phyloP scores from a whole-genome alignment of 2,888 invertebrate species.

The Agrochola macilenta region DNA sequence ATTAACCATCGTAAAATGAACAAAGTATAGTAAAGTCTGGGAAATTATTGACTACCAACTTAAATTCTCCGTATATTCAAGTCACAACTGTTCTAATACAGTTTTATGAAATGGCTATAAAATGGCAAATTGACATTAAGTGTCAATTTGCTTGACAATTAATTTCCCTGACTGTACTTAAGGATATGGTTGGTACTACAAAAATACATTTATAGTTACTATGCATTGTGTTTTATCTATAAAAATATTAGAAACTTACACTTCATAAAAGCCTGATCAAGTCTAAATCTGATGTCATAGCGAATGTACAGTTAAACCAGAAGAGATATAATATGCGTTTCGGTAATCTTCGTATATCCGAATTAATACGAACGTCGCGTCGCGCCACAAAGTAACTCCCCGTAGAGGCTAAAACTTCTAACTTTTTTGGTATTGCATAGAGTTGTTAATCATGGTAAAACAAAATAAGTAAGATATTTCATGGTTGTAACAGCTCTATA shows the following conservation, averaged over 20 bases:
- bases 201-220: conserved; percentile 20
- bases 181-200: conserved; percentile 15
- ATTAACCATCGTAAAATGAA: not conserved
- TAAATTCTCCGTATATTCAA: not conserved
- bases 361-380: too few species aligned
- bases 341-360: too few species aligned
- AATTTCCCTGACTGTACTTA: conserved; percentile 3
- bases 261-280: not conserved
- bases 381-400: too few species aligned
- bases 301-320: too few species aligned
- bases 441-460: too few species aligned
- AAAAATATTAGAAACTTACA: conserved; percentile 9
- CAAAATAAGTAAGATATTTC: too few species aligned
- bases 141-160: not conserved
- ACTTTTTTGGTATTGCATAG: too few species aligned
- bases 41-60: not conserved
- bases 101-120: not conserved
- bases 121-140: not conserved
- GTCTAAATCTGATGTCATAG: too few species aligned
- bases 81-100: not conserved
- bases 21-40: not conserved
- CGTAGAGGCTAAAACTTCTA: too few species aligned
- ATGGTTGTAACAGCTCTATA: too few species aligned
- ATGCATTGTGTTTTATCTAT: conserved; percentile 12
- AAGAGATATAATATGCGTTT: too few species aligned